These are phyloP conservation scores for Vandiemenella viatica DNA, from an alignment of 2,888 invertebrate species.

Conservation along the genomic window DNA sequence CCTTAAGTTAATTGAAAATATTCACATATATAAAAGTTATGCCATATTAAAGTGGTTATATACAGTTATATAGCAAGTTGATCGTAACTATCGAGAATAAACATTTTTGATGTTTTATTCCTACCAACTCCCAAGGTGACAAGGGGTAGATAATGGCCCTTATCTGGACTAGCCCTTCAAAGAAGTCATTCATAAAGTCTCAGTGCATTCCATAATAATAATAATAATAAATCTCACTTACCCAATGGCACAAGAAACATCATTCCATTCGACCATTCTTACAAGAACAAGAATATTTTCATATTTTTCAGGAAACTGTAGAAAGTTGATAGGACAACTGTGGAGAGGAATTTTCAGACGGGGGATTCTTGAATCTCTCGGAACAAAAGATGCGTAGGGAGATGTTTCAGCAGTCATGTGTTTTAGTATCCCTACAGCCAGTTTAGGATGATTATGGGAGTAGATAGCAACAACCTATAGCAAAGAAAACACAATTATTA, in stretches of 20 bases:
- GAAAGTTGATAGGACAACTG: constrained; percentile 36
- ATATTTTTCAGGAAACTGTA: constrained; percentile 33
- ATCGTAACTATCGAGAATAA: too few species aligned
- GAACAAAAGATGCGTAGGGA: constrained; percentile 53
- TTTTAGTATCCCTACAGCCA: constrained; percentile 54
- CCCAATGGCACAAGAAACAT: constrained; percentile 48
- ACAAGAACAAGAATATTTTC: constrained; percentile 53
- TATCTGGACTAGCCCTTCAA: too few species aligned
- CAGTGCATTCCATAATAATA: too few species aligned
- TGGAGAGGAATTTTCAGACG: constrained; percentile 52
- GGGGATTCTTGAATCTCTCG: constrained; percentile 66
- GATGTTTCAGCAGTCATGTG: constrained; percentile 40
- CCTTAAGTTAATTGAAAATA: too few species aligned
- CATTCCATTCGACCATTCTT: constrained; percentile 52
- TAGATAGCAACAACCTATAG: constrained; percentile 54
- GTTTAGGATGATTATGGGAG: constrained; percentile 55
- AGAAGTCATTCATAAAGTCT: too few species aligned
- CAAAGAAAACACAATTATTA: not conserved
- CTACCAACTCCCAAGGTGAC: too few species aligned
- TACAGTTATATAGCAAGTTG: too few species aligned
- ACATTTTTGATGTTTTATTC: too few species aligned
- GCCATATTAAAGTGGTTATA: too few species aligned
- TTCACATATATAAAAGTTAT: too few species aligned
- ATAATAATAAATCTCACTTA: constrained; percentile 19
- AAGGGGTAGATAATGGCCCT: too few species aligned